Base-by-base conservation (phyloP, 2,113 vertebrate genomes). In the Dryoscopus gambensis region DNA sequence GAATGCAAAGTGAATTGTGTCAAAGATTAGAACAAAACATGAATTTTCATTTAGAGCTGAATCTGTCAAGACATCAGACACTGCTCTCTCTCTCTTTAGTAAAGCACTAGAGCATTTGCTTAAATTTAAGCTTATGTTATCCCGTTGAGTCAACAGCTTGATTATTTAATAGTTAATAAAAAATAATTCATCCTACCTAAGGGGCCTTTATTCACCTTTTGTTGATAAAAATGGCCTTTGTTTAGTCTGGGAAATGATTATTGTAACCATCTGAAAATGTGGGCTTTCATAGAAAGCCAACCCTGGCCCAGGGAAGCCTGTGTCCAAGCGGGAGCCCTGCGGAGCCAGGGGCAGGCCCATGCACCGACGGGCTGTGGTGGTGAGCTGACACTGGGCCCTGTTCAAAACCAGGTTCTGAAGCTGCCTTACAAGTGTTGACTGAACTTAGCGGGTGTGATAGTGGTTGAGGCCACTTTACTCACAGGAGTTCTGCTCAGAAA, bases 311-410 rank as follows among this genome's bases (percentile, higher is more conserved):
- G 30, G 24, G 25, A 3, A 75, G 21, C 23, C 56, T 63, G 14
- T 0, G 0, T 18, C 33, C 31, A 10, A 6, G 63, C 0, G 0
- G 19, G 17, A 60, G 13, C 12, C 10, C 19, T 27, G 19, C 28
- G 23, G 10, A 42, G 30, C 27, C 44, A 49, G 18, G 8, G 13
- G 6, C 44, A 64, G 7, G 16, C 35, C 60, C 23, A 1, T 0
- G 1, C 9, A 20, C 37, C 22, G 31, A 33, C 70, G 23, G 42
- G 27, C 33, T 35, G 49, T 44, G 40, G 30, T 35, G 35, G 4
- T 44, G 49, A 90, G 46, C n/a, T 39, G 20, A 11, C 6, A 4
- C 33, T 15, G 9, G 11, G 23, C 23, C 27, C 42, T 79, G 13
- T 21, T 62, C 46, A 47, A 37, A 90, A 50, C 7, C 40, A 15